Base-by-base conservation (phyloP, 2,113 vertebrate genomes). In the Prolemur simus region DNA sequence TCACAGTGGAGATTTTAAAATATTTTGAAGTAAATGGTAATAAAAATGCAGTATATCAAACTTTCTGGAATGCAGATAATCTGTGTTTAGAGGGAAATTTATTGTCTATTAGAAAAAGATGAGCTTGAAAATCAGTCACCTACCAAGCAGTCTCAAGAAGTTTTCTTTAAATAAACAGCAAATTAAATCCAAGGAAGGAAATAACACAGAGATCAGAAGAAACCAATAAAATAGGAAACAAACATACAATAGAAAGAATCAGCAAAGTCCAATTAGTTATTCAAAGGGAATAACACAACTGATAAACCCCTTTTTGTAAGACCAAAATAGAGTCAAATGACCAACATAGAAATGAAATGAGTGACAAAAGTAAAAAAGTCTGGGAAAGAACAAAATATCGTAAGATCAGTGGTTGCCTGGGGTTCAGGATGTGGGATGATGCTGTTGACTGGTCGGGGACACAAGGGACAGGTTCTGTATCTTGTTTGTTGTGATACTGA, bases 181-280 rank as follows among this genome's bases (percentile, higher is more conserved):
- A 88, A 63, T 63, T 89, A 85, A 94, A 76, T 81, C 23, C 39
- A 60, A 60, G 68, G 10, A 91, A 91, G 14, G 8, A 21, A 76
- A 92, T 63, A 63, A 34, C 12, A 45, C 25, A 88, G 21, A 39
- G 63, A 63, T 87, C 18, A 47, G 21, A 56, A 49, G 56, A 80
- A 95, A 78, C 42, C 71, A 64, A 56, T 15, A 34, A 87, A 77
- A 63, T 12, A 39, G 14, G 37, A 88, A 94, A 66, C 11, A 58
- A 64, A 32, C 14, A 37, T 15, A 42, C 8, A 54, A 37, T 25
- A 69, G 27, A 29, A 10, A 85, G 34, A 54, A 88, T 73, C 52
- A 71, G 83, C 18, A 68, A 21, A 10, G 68, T 64, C 14, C 27
- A 52, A 5, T 81, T 64, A 45, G 58, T 54, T 81, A 37, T 45